Percentiles rank a stretch among this genome's conserved stretches.
phyloP scores from a whole-genome alignment of 1,140 invertebrate genomes.

The Drosophila insularis region DNA sequence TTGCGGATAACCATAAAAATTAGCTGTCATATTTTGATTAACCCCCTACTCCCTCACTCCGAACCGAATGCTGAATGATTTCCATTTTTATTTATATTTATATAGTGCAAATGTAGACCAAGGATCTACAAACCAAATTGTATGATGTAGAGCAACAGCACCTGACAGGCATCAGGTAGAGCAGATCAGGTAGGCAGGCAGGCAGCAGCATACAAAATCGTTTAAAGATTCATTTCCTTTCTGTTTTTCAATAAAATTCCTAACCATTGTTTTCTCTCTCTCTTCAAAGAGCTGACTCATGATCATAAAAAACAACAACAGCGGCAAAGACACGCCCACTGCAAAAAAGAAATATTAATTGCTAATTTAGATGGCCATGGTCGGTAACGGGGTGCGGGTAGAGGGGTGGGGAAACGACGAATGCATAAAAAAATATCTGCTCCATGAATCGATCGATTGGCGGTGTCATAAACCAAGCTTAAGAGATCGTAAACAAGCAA shows the following conservation, averaged over 20 bases:
- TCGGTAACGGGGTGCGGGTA: constrained; percentile 9
- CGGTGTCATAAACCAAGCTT: constrained; percentile 72
- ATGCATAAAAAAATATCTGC: constrained; percentile 23
- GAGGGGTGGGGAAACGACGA: not conserved
- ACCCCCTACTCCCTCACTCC: constrained; percentile 9
- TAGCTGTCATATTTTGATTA: constrained; percentile 64
- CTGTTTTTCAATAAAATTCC: not conserved
- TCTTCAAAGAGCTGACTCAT: constrained; percentile 11
- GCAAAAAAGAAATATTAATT: constrained; percentile 53
- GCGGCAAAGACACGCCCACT: not conserved
- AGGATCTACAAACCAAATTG: not conserved
- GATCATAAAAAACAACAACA: constrained; percentile 16
- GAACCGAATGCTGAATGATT: constrained; percentile 1
- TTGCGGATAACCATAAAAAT: constrained; percentile 47
- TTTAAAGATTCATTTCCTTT: constrained; percentile 3
- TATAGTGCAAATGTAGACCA: constrained; percentile 5
- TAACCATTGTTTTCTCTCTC: not conserved
- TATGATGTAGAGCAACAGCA: not conserved
- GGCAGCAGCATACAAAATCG: not conserved
- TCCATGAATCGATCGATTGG: constrained; percentile 56
- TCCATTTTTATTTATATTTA: constrained; percentile 25
- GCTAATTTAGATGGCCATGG: constrained; percentile 54
- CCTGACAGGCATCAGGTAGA: not conserved
- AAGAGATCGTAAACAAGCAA: constrained; percentile 68
- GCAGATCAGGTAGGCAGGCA: too few relatives aligned